Percentiles rank a stretch among this genome's conserved stretches.
Conservation (phyloP, 2,797 vertebrate species). For the Orestias chungarensis region DNA sequence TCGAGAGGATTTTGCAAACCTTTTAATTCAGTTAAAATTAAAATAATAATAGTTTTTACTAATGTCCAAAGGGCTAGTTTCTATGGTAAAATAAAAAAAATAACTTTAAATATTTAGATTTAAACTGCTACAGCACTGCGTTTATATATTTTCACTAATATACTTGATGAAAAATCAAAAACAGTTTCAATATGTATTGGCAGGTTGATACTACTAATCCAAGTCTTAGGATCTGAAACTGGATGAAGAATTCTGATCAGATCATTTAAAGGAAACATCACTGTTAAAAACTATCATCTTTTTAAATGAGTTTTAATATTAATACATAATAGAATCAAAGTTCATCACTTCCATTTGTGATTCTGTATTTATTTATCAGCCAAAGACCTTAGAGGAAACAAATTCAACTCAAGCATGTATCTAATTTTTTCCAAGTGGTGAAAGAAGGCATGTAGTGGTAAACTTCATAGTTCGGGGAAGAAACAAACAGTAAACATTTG, state of each 20-base stretch:
- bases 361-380: neutral
- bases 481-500: conserved; percentile 69
- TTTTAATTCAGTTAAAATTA: too few relatives aligned
- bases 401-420: conserved; percentile 27
- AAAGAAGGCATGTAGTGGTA: conserved; percentile 51
- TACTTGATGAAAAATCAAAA: too few relatives aligned
- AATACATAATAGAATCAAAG: neutral
- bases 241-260: neutral
- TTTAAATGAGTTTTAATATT: neutral
- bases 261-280: neutral
- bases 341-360: neutral
- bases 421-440: conserved; percentile 62
- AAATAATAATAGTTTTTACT: too few relatives aligned
- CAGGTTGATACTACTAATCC: too few relatives aligned
- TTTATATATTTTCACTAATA: too few relatives aligned
- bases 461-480: conserved; percentile 46
- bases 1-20: too few relatives aligned
- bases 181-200: too few relatives aligned
- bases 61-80: too few relatives aligned
- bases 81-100: too few relatives aligned
- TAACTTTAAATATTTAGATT: too few relatives aligned
- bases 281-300: neutral
- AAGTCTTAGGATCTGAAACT: neutral
- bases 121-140: too few relatives aligned
- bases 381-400: conserved; percentile 9